phyloP scores from a whole-genome alignment of 2,888 invertebrate species.

The Junonia oenone region DNA sequence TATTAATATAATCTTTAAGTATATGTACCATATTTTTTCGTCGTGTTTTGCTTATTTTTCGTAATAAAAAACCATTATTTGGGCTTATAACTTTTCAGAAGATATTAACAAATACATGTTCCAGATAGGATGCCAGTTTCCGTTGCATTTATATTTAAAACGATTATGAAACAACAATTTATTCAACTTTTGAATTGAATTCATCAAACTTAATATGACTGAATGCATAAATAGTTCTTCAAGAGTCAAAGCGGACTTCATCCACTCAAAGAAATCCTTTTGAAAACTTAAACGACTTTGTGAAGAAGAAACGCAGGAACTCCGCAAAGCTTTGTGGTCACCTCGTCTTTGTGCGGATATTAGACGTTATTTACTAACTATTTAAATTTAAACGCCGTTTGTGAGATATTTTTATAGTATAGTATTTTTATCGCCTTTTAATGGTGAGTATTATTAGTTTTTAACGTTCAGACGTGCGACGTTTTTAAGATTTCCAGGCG shows the following conservation, averaged over 20 bases:
- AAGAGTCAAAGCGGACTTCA: slow-evolving; percentile 1
- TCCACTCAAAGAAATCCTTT: slow-evolving; percentile 3
- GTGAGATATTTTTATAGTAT: no score
- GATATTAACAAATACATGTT: no score
- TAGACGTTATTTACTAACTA: not conserved
- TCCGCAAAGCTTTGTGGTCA: slow-evolving; percentile 1
- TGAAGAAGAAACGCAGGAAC: not conserved
- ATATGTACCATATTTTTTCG: no score
- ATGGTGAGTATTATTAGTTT: not conserved
- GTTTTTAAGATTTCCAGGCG: no score
- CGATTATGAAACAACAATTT: not conserved
- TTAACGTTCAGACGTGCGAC: not conserved
- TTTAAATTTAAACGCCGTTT: not conserved
- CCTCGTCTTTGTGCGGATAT: not conserved
- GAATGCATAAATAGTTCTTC: slow-evolving; percentile 1
- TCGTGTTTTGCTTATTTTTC: no score
- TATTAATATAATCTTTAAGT: no score
- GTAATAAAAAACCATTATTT: no score
- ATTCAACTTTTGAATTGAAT: not conserved
- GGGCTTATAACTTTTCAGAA: no score
- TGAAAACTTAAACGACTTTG: slow-evolving; percentile 3
- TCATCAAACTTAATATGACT: not conserved
- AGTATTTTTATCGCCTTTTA: not conserved
- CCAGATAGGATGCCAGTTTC: no score
- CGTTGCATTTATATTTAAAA: not conserved